Base-by-base conservation (phyloP, 2,888 invertebrate species). In the Diloba caeruleocephala region DNA sequence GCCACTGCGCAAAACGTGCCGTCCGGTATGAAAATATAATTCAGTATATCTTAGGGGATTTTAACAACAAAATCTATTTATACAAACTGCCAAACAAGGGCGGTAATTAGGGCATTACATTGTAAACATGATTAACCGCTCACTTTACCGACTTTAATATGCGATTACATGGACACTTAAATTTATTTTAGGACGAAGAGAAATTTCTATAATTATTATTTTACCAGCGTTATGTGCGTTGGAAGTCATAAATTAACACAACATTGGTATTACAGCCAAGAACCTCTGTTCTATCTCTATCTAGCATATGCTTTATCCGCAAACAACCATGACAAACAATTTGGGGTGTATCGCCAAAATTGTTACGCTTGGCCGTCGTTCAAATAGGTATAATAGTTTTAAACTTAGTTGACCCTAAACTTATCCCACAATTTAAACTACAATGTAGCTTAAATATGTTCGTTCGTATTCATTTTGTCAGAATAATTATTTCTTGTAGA, bases 401-500 rank as follows among this genome's bases (percentile, higher is more conserved):
- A 41, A 60, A 61, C 34, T 46, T 41, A 50, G 29, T 33, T 38
- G 41, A 17, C 26, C 36, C 33, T 7, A 29, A 55, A 55, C 37
- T 50, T 60, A 54, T 23, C 28, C 39, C 25, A 33, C 50, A 37
- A 41, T 60, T 44, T 41, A 46, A 46, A 57, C 46, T 57, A 43
- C 10, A 46, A 36, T 36, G 12, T 46, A 39, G 28, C 43, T 57
- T 51, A 29, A n/a, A n/a, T 43, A 39, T 39, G 45, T 43, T 34
- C 57, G 32, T 52, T 62, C 28, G 17, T 41, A 60, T 55, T 48
- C 26, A 57, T 31, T 8, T 56, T 9, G n/a, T 41, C 29, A 34
- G 9, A 50, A 33, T 63, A 64, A 55, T 60, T 44, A 60, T 44
- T 36, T 51, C 36, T 63, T 32, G 36, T 7, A 26, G 17, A 55